phyloP scores from a whole-genome alignment of 2,113 vertebrate species.

The Caranx melampygus region DNA sequence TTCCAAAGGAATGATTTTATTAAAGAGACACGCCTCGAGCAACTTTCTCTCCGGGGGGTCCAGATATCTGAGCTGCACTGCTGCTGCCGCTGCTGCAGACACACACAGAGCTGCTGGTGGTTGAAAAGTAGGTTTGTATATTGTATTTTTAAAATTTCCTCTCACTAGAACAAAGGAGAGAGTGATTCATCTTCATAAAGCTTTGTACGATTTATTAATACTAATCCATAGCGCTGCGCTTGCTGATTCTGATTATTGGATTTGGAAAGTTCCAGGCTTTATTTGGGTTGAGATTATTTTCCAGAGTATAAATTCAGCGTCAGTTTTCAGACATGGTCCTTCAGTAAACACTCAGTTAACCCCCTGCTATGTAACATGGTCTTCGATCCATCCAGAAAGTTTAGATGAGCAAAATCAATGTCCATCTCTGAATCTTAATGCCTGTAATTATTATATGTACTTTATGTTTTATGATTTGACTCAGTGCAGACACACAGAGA shows the following conservation, averaged over 20 bases:
- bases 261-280: constrained; percentile 44
- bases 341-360: not conserved
- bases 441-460: not conserved
- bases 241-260: constrained; percentile 49
- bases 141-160: constrained; percentile 41
- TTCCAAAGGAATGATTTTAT: constrained; percentile 42
- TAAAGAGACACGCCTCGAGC: constrained; percentile 28
- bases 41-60: constrained; percentile 24
- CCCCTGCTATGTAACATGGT: not conserved
- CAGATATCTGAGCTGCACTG: constrained; percentile 36
- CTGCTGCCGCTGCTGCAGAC: constrained; percentile 14
- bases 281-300: constrained; percentile 52
- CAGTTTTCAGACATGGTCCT: constrained; percentile 38
- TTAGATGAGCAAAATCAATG: not conserved
- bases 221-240: constrained; percentile 23
- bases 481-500: constrained; percentile 13
- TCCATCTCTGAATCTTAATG: constrained; percentile 4
- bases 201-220: constrained; percentile 58
- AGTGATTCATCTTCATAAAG: constrained; percentile 43
- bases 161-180: constrained; percentile 31
- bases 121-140: constrained; percentile 37
- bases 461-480: not conserved
- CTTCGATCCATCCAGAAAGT: not conserved
- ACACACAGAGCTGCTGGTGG: constrained; percentile 40
- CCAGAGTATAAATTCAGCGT: constrained; percentile 55